Evolutionary conservation across 2,797 vertebrate genomes (phyloP), one percentile per base, ranked within the genome.

Genomic region (Tinamus major): DNA sequence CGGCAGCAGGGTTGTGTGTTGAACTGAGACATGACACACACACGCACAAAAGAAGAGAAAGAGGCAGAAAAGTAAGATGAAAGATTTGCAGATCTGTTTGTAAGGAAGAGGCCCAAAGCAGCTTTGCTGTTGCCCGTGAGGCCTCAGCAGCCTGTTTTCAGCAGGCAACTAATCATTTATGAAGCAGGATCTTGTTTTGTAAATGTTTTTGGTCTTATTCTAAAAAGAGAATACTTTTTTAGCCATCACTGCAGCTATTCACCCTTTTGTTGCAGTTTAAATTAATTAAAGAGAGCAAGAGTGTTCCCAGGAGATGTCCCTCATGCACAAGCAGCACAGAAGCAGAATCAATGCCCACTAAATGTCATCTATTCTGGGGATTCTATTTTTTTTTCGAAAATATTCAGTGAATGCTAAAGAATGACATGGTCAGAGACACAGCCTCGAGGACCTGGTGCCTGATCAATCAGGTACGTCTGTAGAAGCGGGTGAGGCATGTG

Each of bases 121-220:
- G 61, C 59, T 94, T 44, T 4, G 13, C 19, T 39, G 13, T 44
- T 87, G 79, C 74, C 67, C 59, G n/a, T 41, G 69, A 87, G 46
- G 23, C 83, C 69, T 58, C 29, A 56, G 67, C 53, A 64, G 8
- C 8, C 41, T 16, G 3, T n/a, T 46, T 35, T 95, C 67, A 59
- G 79, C 71, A 85, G 42, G 19, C 59, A 83, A 87, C 6, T 0
- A 0, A 17, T n/a, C 0, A 0, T 58, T 89, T 85, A 63, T 19
- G 61, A 67, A 18, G 64, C 4, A 80, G 5, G 6, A 44, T 89
- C 46, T 81, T 89, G 53, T 77, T 91, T 85, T 76, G 59, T 33
- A 90, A 69, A 81, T 80, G 42, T 8, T 92, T 93, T 85, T 78
- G 16, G 5, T 41, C 89, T 92, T 68, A 68, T 70, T 87, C 64